phyloP scores from a whole-genome alignment of 2,797 vertebrate species.

The Phrynocephalus vlangalii region DNA sequence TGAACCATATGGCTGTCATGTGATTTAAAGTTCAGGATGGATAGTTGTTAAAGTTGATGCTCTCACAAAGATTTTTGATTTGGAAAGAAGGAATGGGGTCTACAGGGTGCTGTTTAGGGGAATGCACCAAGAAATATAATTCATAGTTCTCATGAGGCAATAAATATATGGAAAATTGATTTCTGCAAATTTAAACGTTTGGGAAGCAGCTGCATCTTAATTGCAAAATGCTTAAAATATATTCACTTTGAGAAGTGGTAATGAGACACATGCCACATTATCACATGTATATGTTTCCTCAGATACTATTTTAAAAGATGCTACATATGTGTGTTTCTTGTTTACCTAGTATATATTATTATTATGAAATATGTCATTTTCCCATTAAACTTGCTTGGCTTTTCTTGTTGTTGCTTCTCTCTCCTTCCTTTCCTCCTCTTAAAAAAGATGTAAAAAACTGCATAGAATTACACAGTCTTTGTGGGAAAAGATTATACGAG shows the following conservation, averaged over 20 bases:
- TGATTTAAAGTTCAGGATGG: background rate
- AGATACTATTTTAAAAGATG: constrained; percentile 16
- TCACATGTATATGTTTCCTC: constrained; percentile 4
- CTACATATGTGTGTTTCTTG: constrained; percentile 5
- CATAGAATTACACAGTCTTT: background rate
- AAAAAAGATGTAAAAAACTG: background rate
- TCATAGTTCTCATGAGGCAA: background rate
- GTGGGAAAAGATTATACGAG: background rate
- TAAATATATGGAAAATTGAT: background rate
- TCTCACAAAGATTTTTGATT: background rate
- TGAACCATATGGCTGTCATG: background rate
- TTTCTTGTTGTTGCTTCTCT: background rate
- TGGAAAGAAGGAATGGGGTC: background rate
- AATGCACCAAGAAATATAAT: no score
- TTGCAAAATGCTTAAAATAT: constrained; percentile 2
- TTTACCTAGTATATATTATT: background rate
- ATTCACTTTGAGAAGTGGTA: constrained; percentile 9
- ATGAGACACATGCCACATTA: constrained; percentile 14
- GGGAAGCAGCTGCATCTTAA: background rate
- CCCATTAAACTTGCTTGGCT: background rate
- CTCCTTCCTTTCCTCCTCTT: background rate
- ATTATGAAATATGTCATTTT: constrained; percentile 3
- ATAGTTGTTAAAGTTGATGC: background rate
- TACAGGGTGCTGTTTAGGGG: background rate
- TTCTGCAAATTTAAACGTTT: background rate